A percentile compares a stretch with the other conserved stretches of the same genome.
phyloP scores from a whole-genome alignment of 1,140 invertebrate species.

The Aradophagus sp. region DNA sequence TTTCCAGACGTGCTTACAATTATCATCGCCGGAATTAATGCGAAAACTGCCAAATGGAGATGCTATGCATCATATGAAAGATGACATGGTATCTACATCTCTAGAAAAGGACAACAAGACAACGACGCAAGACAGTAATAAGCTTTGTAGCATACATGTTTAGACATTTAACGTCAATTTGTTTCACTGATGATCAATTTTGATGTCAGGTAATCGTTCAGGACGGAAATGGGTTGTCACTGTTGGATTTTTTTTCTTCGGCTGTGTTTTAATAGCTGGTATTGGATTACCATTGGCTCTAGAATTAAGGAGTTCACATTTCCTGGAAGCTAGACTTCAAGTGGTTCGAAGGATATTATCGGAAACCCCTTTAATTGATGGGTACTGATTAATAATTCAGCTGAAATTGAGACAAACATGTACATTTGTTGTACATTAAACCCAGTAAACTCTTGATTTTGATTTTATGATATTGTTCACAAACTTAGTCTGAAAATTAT shows the following conservation, averaged over 20 bases:
- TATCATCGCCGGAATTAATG: conserved; percentile 71
- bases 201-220: conserved; percentile 34
- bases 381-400: conserved; percentile 66
- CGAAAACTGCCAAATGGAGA: conserved; percentile 72
- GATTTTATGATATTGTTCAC: too few relatives aligned
- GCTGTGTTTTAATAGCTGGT: conserved; percentile 70
- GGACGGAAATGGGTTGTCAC: conserved; percentile 68
- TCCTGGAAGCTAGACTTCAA: conserved; percentile 76
- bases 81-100: conserved; percentile 38
- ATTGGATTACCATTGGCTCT: conserved; percentile 77
- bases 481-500: too few relatives aligned
- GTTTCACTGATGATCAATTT: neutral
- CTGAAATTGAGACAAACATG: too few relatives aligned
- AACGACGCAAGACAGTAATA: conserved; percentile 22
- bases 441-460: too few relatives aligned
- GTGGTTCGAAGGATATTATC: conserved; percentile 77
- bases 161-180: too few relatives aligned
- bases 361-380: conserved; percentile 77
- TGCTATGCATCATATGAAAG: conserved; percentile 61
- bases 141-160: too few relatives aligned
- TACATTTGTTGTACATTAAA: too few relatives aligned
- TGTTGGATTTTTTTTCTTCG: conserved; percentile 69
- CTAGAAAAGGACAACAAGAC: conserved; percentile 48
- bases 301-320: conserved; percentile 76
- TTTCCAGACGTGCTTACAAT: conserved; percentile 71